Evolutionary conservation across 64 coral and sea anemone genomes (phyloP), one percentile per base, ranked within the genome.

Genomic region (Porites australiensis): DNA sequence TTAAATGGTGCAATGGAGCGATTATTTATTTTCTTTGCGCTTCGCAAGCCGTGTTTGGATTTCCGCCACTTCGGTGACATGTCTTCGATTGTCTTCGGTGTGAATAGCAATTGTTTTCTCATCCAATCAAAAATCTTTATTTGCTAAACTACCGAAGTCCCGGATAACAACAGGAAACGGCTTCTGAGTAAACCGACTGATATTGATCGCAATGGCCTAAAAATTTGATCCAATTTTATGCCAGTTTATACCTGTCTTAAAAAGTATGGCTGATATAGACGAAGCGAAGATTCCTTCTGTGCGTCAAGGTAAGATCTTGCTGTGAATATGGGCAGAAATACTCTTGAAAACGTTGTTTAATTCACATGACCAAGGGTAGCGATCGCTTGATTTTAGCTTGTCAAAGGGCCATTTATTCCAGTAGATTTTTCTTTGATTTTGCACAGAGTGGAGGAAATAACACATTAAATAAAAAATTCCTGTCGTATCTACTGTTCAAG

Each of bases 241-340:
- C 78, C 78, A 88, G 63, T 70, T 88, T 64, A 44, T 37, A 70
- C 92, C 44, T 57, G 58, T 72, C 21, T 53, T 44, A 74, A 71
- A 66, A 86, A 43, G 58, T 55, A 93, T 93, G 92, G 85, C 92
- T 51, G 86, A 93, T 74, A 88, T 82, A 88, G 92, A 93, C 61
- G 92, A 93, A 61, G 74, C 92, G 10, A 44, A 77, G 20, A 63
- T 63, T 48, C 84, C 77, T 21, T 86, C 84, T 82, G 92, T 93
- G 19, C 76, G 77, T 19, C 86, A 88, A 93, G 92, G 92, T 93
- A 88, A 88, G 92, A 74, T 52, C 12, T 76, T 66, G 19, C 16
- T 49, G 3, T 65, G 65, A 82, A 45, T 64, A 49, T 64, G 4
- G 23, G 11, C 2, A 82, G 50, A 16, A 82, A 48, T 57, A 2